Base-by-base conservation (phyloP, 2,888 invertebrate genomes). In the Stratiomys singularior region DNA sequence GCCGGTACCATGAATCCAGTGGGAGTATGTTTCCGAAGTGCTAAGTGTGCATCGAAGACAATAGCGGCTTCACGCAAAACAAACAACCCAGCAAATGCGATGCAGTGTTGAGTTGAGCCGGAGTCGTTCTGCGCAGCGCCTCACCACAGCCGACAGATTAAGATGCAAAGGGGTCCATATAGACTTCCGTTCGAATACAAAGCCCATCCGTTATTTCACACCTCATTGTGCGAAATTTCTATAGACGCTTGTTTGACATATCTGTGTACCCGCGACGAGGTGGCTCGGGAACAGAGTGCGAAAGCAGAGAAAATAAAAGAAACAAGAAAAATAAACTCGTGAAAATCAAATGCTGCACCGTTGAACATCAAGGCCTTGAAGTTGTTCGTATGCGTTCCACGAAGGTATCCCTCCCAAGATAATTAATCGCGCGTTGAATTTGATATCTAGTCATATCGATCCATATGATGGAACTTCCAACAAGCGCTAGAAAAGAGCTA, bases 131-230 rank as follows among this genome's bases (percentile, higher is more conserved):
- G 37, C 37, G 52, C 47, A 47, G 69, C 46, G 47, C 69, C 47
- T 69, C 25, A 23, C 27, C 27, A 47, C 23, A 23, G 47, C 47
- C 69, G 69, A 23, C 69, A 69, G 69, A 69, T 69, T 69, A 69
- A 69, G 69, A 69, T 69, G 47, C 69, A 69, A 47, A 47, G 69
- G 25, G 23, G 25, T 69, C 66, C 69, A 46, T n/a, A 23, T 52
- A 78, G 79, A 79, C 79, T 79, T 79, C 79, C 79, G 79, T 76
- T 79, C 27, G 74, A 79, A 78, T 64, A 79, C 77, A 79, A 79
- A 79, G 77, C 78, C 78, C 79, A 78, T 79, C 79, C 79, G 79
- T 78, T 79, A 79, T 79, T 79, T 79, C 79, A 79, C 79, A 79
- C 79, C 79, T 79, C 79, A 78, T 79, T 79, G 79, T 79, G 78